Evolutionary conservation across 2,888 invertebrate species (phyloP), one percentile per base, ranked within the genome.

Genomic region (Dilophus febrilis): DNA sequence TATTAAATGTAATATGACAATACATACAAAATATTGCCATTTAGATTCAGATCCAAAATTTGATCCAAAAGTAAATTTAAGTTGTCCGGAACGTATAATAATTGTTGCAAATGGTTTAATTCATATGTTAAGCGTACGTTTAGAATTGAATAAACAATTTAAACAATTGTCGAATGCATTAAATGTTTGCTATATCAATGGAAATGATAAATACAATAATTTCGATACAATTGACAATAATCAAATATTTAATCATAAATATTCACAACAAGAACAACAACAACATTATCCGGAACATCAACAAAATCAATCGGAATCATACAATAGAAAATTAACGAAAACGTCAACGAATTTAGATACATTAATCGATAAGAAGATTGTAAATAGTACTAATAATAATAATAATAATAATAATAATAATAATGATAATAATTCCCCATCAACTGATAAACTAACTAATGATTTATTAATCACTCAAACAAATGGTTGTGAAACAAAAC

Each of bases 21-120:
- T 92, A 47, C 91, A 94, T 61, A 87, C 88, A 49, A 85, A 84
- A 56, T 88, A 90, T 58, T 85, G 86, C 55, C 78, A 87, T 50
- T 82, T 85, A n/a, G 77, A 82, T 34, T 85, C 87, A 37, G 82
- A 79, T 51, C 87, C 85, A 19, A 70, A 72, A 58, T 82, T 82
- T 51, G 74, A 76, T 49, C 77, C 78, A 0, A 70, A 71, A 8
- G 71, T 77, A 4, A 77, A 77, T 53, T 63, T 78, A 35, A 74
- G 75, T 8, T 77, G 77, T 51, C 73, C 74, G 38, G 76, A 77
- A 50, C 74, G 79, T 49, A 79, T 85, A 42, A 74, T 88, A 35
- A 73, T 88, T 38, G 85, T 87, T 57, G 84, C 87, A 2, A 87
- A 87, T 44, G 78, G 78, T 53, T 84, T 80, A 61, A 74, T 88